A percentile compares a stretch with the other conserved stretches of the same genome.
Evolutionary conservation across 2,888 invertebrate genomes (phyloP).

Genomic region (Phytoseiulus persimilis): DNA sequence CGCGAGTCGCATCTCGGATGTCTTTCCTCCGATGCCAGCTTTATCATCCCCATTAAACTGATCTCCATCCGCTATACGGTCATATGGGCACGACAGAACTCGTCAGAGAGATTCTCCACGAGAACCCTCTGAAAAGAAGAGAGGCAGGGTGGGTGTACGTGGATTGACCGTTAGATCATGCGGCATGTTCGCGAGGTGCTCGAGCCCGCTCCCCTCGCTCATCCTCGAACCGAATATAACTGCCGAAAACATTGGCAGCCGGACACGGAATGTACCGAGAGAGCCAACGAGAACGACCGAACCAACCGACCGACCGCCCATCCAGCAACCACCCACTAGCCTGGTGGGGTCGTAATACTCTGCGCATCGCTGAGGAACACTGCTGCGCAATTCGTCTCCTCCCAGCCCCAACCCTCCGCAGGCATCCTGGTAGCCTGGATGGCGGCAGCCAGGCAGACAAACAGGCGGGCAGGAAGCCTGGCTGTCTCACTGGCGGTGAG

Average conservation of each 20-base stretch:
- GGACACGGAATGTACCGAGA: not conserved
- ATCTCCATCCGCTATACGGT: no score
- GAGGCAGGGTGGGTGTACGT: no score
- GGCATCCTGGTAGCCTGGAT: not conserved
- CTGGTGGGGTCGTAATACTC: conserved; percentile 29
- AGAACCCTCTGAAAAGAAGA: no score
- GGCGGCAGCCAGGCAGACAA: conserved; percentile 9
- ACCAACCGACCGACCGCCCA: conserved; percentile 8
- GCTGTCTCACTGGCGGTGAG: conserved; percentile 6
- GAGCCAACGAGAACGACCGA: not conserved
- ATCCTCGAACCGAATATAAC: not conserved
- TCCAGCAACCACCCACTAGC: not conserved
- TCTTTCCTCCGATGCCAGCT: no score
- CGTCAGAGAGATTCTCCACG: no score
- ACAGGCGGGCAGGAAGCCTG: conserved; percentile 9
- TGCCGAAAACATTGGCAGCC: not conserved
- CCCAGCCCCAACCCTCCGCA: not conserved
- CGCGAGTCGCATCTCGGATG: no score
- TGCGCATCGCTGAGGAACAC: conserved; percentile 14
- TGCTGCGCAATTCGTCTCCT: conserved; percentile 20
- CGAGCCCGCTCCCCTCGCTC: not conserved
- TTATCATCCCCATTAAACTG: no score
- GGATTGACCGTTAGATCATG: no score
- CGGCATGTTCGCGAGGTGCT: not conserved
- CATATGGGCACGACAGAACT: no score